These are phyloP conservation scores for Adelosebastes latens DNA, from an alignment of 2,797 vertebrate species.

Conservation along the genomic window DNA sequence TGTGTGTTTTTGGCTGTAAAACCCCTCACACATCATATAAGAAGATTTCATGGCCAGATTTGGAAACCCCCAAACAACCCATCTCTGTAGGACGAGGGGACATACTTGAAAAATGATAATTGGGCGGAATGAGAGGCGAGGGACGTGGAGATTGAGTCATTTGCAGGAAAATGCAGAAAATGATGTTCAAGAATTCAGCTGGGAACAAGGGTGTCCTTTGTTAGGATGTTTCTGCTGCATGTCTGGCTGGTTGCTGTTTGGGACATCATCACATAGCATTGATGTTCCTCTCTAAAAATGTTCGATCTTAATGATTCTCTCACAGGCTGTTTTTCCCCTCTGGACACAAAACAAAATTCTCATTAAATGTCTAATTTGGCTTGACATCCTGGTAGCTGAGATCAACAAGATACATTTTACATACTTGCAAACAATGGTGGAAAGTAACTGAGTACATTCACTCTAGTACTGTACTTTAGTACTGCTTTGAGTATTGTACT, in stretches of 20 bases:
- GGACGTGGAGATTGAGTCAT: slow-evolving; percentile 79
- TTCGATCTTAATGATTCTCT: slow-evolving; percentile 36
- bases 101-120: slow-evolving; percentile 70
- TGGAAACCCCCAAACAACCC: slow-evolving; percentile 54
- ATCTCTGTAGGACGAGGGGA: slow-evolving; percentile 42
- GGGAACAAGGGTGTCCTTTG: slow-evolving; percentile 77
- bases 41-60: slow-evolving; percentile 44
- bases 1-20: not conserved
- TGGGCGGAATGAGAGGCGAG: slow-evolving; percentile 71
- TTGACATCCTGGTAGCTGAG: slow-evolving; percentile 10
- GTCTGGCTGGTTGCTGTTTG: slow-evolving; percentile 63
- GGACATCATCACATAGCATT: slow-evolving; percentile 55
- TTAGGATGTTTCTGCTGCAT: slow-evolving; percentile 46
- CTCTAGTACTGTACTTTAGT: not conserved
- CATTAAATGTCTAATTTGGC: slow-evolving; percentile 24
- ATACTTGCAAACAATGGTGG: not conserved
- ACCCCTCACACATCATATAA: not conserved
- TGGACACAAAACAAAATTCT: slow-evolving; percentile 30
- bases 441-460: not conserved
- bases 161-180: slow-evolving; percentile 83
- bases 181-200: slow-evolving; percentile 79
- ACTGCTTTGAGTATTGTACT: not conserved
- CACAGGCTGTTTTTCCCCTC: slow-evolving; percentile 15
- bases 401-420: slow-evolving; percentile 20
- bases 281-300: slow-evolving; percentile 58